Conservation (phyloP, 2,888 invertebrate genomes). For the Sipha maydis region DNA sequence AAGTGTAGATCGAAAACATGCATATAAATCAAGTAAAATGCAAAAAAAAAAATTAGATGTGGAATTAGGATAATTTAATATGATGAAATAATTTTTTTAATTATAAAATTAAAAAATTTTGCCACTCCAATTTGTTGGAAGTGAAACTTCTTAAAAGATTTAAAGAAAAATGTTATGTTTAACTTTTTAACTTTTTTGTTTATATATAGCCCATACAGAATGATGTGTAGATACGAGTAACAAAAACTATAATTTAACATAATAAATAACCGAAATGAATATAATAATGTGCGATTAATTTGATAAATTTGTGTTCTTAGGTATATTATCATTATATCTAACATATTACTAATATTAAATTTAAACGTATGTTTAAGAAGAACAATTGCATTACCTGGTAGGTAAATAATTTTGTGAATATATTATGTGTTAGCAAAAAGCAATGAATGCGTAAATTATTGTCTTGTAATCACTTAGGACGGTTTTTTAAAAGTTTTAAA, state of each 20-base stretch:
- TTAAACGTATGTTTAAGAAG: background rate
- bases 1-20: background rate
- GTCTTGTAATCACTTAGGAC: slow-evolving; percentile 14
- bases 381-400: background rate
- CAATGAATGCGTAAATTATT: background rate
- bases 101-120: too few relatives aligned
- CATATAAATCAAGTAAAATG: background rate
- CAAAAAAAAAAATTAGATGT: too few relatives aligned
- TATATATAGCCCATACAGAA: background rate
- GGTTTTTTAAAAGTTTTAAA: background rate
- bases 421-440: background rate
- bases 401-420: background rate
- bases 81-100: too few relatives aligned
- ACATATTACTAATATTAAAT: background rate
- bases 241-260: background rate
- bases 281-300: background rate
- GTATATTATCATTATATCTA: background rate
- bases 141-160: too few relatives aligned
- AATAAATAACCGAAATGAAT: background rate
- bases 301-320: background rate
- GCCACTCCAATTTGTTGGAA: too few relatives aligned
- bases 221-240: background rate
- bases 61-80: too few relatives aligned
- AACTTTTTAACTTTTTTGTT: too few relatives aligned
- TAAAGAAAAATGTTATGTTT: background rate